Base-by-base conservation (phyloP, 2,888 invertebrate species). In the Aphrophora alni region DNA sequence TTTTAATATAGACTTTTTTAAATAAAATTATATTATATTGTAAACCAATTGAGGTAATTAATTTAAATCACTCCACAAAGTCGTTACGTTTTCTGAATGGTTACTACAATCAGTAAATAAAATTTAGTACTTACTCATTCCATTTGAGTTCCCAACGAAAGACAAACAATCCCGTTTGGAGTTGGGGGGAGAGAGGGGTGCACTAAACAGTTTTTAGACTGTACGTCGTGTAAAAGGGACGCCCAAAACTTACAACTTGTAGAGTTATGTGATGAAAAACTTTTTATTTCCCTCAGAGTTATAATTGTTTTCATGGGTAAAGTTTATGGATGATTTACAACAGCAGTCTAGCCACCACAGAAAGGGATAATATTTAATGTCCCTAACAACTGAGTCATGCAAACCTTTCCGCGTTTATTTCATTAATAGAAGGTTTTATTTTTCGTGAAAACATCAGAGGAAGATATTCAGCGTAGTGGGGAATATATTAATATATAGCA, bases 241-340 rank as follows among this genome's bases (percentile, higher is more conserved):
- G 8, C 5, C 33, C 8, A 33, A 33, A 44, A 14, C n/a, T 14
- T 14, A 3, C 59, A 59, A 59, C 59, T 59, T 59, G 44, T 44
- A 21, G 59, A 59, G 21, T 59, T 59, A 59, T 59, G 59, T 5
- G 59, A 59, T 59, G 21, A 59, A 59, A 59, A 59, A 59, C 59
- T 59, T 59, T 59, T 21, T n/a, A 59, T 59, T 59, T 10, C 59
- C 59, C 21, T 21, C 21, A n/a, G 5, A 21, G 21, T 3, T 1
- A 59, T 59, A 59, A 59, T 59, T 59, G 59, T 59, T 59, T 59
- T 59, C 59, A 59, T 59, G 21, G 59, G 21, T 59, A 59, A 59
- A 59, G 59, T 59, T 59, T 59, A 21, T 59, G 21, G 21, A 59
- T 59, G 59, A 59, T 59, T 59, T 59, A 59, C 59, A 21, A 10